Percentiles rank a stretch among this genome's conserved stretches.
Conservation (phyloP, 2,797 vertebrate genomes). For the Alosa sapidissima region DNA sequence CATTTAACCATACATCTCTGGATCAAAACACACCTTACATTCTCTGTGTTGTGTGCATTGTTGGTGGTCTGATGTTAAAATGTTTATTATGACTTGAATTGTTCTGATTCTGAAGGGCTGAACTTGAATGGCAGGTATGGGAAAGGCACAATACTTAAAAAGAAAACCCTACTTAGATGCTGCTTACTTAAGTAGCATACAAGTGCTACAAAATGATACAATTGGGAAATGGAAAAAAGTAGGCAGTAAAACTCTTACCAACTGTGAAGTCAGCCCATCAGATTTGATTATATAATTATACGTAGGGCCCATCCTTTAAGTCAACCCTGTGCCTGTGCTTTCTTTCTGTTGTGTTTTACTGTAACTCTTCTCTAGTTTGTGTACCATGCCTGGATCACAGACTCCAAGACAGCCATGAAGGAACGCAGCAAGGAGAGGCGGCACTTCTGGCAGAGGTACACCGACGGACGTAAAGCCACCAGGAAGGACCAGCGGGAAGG, state of each 20-base stretch:
- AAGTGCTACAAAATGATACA: no score
- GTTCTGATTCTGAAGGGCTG: neutral
- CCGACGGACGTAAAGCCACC: conserved; percentile 59
- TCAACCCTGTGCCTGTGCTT: neutral
- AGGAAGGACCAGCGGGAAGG: conserved; percentile 53
- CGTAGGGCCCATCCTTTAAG: neutral
- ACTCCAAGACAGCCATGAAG: conserved; percentile 89
- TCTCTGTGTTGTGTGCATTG: conserved; percentile 35
- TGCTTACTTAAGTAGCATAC: neutral
- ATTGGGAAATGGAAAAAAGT: neutral
- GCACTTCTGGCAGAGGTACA: conserved; percentile 69
- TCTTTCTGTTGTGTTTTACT: neutral
- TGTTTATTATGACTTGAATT: conserved; percentile 15
- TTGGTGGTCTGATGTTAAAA: conserved; percentile 28
- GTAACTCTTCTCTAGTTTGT: conserved; percentile 78
- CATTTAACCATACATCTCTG: conserved; percentile 22
- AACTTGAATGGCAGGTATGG: neutral
- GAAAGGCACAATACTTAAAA: neutral
- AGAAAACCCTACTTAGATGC: neutral
- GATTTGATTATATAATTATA: neutral
- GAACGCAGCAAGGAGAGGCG: conserved; percentile 82
- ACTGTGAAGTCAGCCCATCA: neutral
- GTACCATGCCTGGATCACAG: conserved; percentile 96
- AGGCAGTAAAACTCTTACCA: neutral
- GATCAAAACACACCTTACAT: conserved; percentile 51